Percentiles rank a stretch among this genome's conserved stretches.
Conservation (phyloP, 2,113 vertebrate genomes). For the Planiliza haematocheilus region DNA sequence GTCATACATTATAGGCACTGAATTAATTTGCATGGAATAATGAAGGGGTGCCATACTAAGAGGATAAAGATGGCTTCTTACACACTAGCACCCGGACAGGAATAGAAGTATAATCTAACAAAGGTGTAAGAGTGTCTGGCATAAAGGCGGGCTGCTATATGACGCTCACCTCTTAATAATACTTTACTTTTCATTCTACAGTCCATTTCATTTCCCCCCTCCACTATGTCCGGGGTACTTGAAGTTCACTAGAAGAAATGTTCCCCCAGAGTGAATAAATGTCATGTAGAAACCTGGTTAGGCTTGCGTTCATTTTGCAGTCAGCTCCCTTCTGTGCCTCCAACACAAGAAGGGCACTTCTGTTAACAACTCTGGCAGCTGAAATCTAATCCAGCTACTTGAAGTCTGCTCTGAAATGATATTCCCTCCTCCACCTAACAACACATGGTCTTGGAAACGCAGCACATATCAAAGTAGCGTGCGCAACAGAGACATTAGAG, state of each 20-base stretch:
- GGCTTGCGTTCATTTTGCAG: constrained; percentile 65
- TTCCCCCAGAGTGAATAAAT: constrained; percentile 63
- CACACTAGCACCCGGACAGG: constrained; percentile 11
- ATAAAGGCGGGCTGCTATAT: constrained; percentile 33
- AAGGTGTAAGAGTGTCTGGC: constrained; percentile 41
- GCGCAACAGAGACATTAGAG: constrained; percentile 58
- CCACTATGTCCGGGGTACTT: constrained; percentile 55
- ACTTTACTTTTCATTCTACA: constrained; percentile 77
- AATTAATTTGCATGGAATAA: constrained; percentile 52
- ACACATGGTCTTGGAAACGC: constrained; percentile 53
- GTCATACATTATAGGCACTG: constrained; percentile 42
- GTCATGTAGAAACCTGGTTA: constrained; percentile 52
- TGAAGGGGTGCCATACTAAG: constrained; percentile 13
- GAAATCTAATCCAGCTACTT: constrained; percentile 71
- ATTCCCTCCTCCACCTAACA: constrained; percentile 45
- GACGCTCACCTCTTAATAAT: constrained; percentile 72
- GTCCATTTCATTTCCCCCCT: constrained; percentile 61
- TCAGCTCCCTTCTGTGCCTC: constrained; percentile 55
- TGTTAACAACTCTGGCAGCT: constrained; percentile 65
- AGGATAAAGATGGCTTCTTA: constrained; percentile 35
- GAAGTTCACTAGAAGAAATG: constrained; percentile 53
- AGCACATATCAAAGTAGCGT: constrained; percentile 45
- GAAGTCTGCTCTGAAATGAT: constrained; percentile 58
- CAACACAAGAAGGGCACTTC: constrained; percentile 64
- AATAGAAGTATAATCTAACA: constrained; percentile 22